These are phyloP conservation scores for Endotricha flammealis DNA, from an alignment of 2,888 invertebrate genomes.

Conservation along the genomic window DNA sequence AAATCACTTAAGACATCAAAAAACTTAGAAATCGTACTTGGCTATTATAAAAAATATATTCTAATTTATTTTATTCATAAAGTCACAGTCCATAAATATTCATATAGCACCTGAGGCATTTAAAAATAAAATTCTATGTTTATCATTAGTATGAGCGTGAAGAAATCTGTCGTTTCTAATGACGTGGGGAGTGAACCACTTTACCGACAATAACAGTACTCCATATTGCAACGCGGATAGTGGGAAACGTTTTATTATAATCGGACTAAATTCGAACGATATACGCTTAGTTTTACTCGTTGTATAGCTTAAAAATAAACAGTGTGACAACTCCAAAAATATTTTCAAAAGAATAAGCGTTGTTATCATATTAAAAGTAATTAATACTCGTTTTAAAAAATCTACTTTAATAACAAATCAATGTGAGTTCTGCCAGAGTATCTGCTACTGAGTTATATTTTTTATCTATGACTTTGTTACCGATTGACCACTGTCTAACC, in stretches of 20 bases:
- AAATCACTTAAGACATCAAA: not conserved
- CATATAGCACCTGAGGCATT: too few relatives aligned
- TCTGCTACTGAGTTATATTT: too few relatives aligned
- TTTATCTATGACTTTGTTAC: conserved; percentile 5
- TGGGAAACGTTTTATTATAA: conserved; percentile 37
- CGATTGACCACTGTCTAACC: too few relatives aligned
- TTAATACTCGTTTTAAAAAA: not conserved
- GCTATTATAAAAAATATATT: conserved; percentile 31
- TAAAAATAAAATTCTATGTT: too few relatives aligned
- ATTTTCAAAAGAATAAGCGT: too few relatives aligned
- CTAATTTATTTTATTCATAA: too few relatives aligned
- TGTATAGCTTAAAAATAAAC: not conserved
- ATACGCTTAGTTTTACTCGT: conserved; percentile 7
- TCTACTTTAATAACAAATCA: not conserved
- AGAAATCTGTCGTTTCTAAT: conserved; percentile 27
- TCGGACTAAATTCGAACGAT: conserved; percentile 34
- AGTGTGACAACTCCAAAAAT: not conserved
- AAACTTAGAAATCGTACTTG: conserved; percentile 1
- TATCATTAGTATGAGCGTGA: conserved; percentile 35
- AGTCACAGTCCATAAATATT: too few relatives aligned
- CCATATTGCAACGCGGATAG: conserved; percentile 27
- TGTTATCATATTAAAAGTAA: not conserved
- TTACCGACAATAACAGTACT: conserved; percentile 30
- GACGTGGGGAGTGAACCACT: conserved; percentile 19
- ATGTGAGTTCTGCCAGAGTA: too few relatives aligned